These are phyloP conservation scores for Choreutis nemorana DNA, from an alignment of 2,888 invertebrate species.

Conservation along the genomic window DNA sequence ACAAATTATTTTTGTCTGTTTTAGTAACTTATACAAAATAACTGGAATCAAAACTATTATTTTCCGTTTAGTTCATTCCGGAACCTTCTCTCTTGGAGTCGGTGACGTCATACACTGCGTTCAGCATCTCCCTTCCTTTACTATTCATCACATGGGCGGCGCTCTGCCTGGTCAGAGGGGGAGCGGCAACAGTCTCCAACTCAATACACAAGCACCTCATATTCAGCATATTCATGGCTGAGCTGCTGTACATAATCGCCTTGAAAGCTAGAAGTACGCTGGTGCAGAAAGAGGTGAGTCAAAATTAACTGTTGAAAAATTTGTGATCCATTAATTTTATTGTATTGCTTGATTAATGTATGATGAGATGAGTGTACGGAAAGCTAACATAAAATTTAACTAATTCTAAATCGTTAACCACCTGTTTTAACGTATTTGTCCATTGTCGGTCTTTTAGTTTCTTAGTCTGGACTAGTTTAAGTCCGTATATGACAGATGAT, in stretches of 20 bases:
- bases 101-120: constrained; percentile 88
- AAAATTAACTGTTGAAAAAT: constrained; percentile 1
- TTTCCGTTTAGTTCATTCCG: constrained; percentile 72
- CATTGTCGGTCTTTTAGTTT: no score
- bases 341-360: no score
- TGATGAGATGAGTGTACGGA: no score
- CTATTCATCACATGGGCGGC: constrained; percentile 81
- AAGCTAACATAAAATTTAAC: no score
- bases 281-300: constrained; percentile 79
- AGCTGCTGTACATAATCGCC: constrained; percentile 86
- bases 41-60: background rate
- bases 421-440: no score
- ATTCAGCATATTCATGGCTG: constrained; percentile 87
- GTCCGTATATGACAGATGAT: no score
- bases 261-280: constrained; percentile 83
- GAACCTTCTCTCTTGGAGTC: constrained; percentile 87
- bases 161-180: constrained; percentile 82
- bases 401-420: no score
- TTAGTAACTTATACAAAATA: background rate
- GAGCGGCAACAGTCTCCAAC: constrained; percentile 87
- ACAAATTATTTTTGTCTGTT: background rate
- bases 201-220: constrained; percentile 93
- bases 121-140: constrained; percentile 83
- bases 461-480: no score
- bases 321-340: no score